phyloP scores from a whole-genome alignment of 1,140 invertebrate species.

The Homalodisca vitripennis region DNA sequence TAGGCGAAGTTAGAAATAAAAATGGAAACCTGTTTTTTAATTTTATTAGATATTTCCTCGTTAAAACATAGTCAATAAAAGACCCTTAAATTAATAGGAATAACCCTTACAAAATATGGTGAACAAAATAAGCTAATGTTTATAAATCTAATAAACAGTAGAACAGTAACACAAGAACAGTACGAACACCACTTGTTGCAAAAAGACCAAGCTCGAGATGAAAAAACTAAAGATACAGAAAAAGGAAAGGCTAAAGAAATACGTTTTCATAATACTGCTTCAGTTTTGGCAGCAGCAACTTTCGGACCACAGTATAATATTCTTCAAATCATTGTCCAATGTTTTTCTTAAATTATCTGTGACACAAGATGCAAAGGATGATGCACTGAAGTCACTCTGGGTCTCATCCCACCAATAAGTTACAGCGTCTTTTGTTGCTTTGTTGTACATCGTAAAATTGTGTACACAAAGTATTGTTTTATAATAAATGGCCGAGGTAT shows the following conservation, averaged over 20 bases:
- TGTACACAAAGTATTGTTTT: conserved; percentile 49
- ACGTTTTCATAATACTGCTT: too few relatives aligned
- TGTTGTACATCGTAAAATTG: conserved; percentile 51
- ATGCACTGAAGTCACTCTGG: conserved; percentile 44
- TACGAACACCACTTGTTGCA: too few relatives aligned
- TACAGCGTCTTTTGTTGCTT: conserved; percentile 41
- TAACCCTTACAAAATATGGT: too few relatives aligned
- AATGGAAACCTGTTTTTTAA: neutral
- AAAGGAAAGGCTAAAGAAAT: too few relatives aligned
- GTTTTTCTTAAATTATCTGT: too few relatives aligned
- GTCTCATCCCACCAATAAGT: conserved; percentile 50
- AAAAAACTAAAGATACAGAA: too few relatives aligned
- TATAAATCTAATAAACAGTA: too few relatives aligned
- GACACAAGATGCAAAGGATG: too few relatives aligned
- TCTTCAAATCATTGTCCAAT: neutral
- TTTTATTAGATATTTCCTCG: neutral
- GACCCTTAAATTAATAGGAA: too few relatives aligned
- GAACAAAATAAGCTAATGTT: too few relatives aligned
- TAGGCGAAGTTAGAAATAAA: neutral
- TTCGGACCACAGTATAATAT: neutral
- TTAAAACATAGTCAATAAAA: neutral
- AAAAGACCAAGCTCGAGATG: conserved; percentile 24
- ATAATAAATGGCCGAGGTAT: conserved; percentile 48
- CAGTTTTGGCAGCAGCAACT: neutral
- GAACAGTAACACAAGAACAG: too few relatives aligned